Evolutionary conservation across 2,113 vertebrate genomes (phyloP), one percentile per base, ranked within the genome.

Genomic region (Dipodomys merriami): DNA sequence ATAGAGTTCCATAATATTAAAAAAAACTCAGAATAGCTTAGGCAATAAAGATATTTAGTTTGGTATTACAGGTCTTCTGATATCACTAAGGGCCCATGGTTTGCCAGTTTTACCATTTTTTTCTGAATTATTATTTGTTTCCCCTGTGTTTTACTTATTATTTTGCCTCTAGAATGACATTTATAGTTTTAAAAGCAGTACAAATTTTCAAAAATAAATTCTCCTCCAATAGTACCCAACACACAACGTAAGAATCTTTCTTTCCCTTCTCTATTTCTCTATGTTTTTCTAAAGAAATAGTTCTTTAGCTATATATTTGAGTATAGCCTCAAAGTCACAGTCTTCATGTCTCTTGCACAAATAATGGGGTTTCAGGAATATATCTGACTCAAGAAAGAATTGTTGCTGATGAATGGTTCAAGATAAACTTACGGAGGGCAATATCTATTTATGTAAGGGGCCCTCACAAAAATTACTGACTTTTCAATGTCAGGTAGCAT

Each of bases 161-260:
- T 53, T 77, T 69, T 81, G 5, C 79, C 12, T 30, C 71, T 62
- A 64, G 18, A 35, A 1, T 90, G 20, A 7, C 10, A 79, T 5
- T 74, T 49, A 35, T 23, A 82, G 3, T 44, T 71, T 35, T 1
- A 78, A 19, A 13, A 62, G 49, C 11, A 53, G 3, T 19, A 12
- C 20, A 86, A n/a, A 2, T 29, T 82, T 92, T 71, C 20, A 90
- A 85, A 92, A 86, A 91, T n/a, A 2, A 25, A 62, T n/a, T 95
- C 1, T 86, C 49, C 35, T 90, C 13, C 27, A 64, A 80, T 4
- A 4, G 18, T 27, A 64, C 10, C 39, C 1, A 84, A 44, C 9
- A 33, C 15, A 85, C 10, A 22, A 71, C 57, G 44, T 71, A 89
- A 91, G 1, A 7, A n/a, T 49, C 25, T 60, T 46, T 46, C 18